Base-by-base conservation (phyloP, 2,797 vertebrate genomes). In the Sebastes taczanowskii region DNA sequence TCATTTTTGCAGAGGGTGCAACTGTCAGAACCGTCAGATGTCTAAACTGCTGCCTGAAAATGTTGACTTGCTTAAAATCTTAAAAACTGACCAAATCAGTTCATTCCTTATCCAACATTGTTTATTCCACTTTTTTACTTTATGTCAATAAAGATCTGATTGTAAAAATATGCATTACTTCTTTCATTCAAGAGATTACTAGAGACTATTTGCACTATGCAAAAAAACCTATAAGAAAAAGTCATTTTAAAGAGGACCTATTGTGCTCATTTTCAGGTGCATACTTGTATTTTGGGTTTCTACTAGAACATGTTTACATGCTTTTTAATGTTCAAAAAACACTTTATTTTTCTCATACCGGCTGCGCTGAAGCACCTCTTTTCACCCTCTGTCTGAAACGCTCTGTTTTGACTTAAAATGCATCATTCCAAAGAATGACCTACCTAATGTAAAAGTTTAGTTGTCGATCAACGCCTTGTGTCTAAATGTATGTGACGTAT, bases 321-420 rank as follows among this genome's bases (percentile, higher is more conserved):
- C 25, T 25, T 46, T 46, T 18, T 46, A 46, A 7, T 46, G 42
- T 46, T 46, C 14, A 46, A 18, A 46, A 18, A 46, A 18, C 6
- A 0, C 16, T 46, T 18, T 46, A 46, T 0, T 46, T 46, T 0
- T 46, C 16, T 46, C 6, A 46, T 46, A 46, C 42, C 42, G 6
- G 16, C 42, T 46, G 42, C 18, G 42, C 42, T 46, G 42, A 6
- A 18, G 42, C 0, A 46, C 16, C 42, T 46, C 16, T 1, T 18
- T 46, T 46, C 16, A 46, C 16, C 42, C 25, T 25, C 25, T 25
- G 25, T 42, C 6, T 46, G 42, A 2, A 46, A 46, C 6, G 6
- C 42, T 46, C 42, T 7, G 42, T 0, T 46, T 46, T 18, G 42
- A 59, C 0, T 58, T 27, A 10, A 29, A 29, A 58, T 52, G 29